Evolutionary conservation across 2,113 vertebrate species (phyloP).

Genomic region (Scortum barcoo): DNA sequence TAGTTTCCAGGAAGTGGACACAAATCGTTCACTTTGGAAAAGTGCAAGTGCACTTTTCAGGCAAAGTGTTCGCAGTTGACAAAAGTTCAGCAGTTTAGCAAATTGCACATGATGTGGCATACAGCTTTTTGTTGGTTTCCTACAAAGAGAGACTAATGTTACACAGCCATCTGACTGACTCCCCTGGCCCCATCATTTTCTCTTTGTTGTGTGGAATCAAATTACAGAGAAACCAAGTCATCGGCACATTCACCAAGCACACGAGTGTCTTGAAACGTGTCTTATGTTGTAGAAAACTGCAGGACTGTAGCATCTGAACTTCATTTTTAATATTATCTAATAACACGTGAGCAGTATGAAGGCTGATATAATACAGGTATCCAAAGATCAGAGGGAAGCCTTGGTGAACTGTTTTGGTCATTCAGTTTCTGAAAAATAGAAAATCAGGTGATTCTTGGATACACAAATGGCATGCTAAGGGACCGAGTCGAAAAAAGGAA

Average conservation of each 20-base stretch:
- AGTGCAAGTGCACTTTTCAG: not conserved
- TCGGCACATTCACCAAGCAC: not conserved
- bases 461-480: not conserved
- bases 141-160: not conserved
- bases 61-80: not conserved
- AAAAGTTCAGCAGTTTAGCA: conserved; percentile 25
- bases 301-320: not conserved
- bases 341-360: not conserved
- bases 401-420: not conserved
- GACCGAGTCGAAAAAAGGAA: not conserved
- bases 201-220: not conserved
- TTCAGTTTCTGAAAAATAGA: not conserved
- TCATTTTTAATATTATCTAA: not conserved
- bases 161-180: not conserved
- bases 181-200: not conserved
- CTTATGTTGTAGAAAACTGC: not conserved
- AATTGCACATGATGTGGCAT: conserved; percentile 17
- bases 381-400: not conserved
- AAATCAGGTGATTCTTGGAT: not conserved
- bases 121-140: conserved; percentile 9
- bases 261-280: not conserved
- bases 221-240: not conserved
- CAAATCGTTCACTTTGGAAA: conserved; percentile 2
- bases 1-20: conserved; percentile 9
- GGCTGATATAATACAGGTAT: not conserved